Percentiles rank a stretch among this genome's conserved stretches.
Conservation (phyloP, 2,797 vertebrate species). For the Serranus cabrilla region DNA sequence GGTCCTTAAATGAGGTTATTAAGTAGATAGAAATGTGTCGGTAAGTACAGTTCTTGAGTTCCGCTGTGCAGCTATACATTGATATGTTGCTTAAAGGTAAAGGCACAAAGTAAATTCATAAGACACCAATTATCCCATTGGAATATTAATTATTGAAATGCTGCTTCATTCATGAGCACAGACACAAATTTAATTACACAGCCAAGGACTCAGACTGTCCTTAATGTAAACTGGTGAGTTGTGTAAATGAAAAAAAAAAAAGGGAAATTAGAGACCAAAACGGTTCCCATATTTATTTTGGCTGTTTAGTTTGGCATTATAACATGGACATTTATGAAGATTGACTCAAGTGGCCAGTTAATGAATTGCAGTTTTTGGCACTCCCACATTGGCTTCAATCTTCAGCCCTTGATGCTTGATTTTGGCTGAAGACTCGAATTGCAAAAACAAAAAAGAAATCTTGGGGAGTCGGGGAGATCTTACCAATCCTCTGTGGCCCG, state of each 20-base stretch:
- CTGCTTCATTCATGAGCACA: neutral
- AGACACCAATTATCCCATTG: neutral
- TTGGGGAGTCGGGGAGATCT: neutral
- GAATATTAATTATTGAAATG: neutral
- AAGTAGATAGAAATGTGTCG: neutral
- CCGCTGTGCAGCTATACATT: no score
- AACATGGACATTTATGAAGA: no score
- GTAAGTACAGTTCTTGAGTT: no score
- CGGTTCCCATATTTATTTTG: no score
- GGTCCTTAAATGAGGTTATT: neutral
- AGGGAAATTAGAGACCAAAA: no score
- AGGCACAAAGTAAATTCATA: neutral
- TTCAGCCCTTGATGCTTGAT: no score
- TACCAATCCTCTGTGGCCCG: neutral
- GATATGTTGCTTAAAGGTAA: neutral
- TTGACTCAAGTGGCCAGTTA: no score
- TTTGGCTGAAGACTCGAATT: neutral
- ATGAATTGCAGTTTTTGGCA: no score
- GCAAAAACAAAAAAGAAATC: neutral
- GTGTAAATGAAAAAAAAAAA: no score
- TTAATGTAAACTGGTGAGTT: no score
- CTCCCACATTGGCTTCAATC: no score
- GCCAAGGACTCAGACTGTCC: neutral
- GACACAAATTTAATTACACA: neutral
- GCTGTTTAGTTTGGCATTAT: no score